Conservation (phyloP, 2,113 vertebrate species). For the Ancistrus triradiatus region DNA sequence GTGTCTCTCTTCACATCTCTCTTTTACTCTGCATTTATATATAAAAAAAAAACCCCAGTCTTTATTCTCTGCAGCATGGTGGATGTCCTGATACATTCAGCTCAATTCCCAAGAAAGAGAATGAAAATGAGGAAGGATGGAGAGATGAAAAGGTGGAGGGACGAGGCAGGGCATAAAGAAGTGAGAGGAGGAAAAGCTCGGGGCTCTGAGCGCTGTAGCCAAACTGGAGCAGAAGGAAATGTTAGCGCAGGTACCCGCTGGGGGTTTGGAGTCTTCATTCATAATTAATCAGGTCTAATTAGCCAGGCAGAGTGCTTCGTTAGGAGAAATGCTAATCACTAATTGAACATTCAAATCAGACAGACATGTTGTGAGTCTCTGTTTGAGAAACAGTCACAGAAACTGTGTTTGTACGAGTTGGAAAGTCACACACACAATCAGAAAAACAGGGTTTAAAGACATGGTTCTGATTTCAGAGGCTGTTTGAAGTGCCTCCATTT, state of each 20-base stretch:
- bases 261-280: slow-evolving; percentile 27
- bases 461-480: background rate
- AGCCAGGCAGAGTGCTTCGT: slow-evolving; percentile 26
- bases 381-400: slow-evolving; percentile 16
- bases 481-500: background rate
- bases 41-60: no score
- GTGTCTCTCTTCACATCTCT: no score
- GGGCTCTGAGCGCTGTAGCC: background rate
- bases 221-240: slow-evolving; percentile 6
- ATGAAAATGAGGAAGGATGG: no score
- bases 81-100: no score
- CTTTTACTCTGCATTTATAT: no score
- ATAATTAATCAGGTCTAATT: slow-evolving; percentile 39
- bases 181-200: background rate
- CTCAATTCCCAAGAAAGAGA: no score
- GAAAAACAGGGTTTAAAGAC: background rate
- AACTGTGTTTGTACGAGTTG: background rate
- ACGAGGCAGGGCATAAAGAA: no score
- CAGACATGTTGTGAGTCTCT: slow-evolving; percentile 9
- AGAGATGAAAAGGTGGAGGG: no score
- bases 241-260: slow-evolving; percentile 5
- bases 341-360: slow-evolving; percentile 32
- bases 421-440: background rate
- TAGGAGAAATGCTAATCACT: slow-evolving; percentile 33
- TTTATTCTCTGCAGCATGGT: no score